Evolutionary conservation across 2,888 invertebrate species (phyloP), one percentile per base, ranked within the genome.

Genomic region (Margaritifera margaritifera): DNA sequence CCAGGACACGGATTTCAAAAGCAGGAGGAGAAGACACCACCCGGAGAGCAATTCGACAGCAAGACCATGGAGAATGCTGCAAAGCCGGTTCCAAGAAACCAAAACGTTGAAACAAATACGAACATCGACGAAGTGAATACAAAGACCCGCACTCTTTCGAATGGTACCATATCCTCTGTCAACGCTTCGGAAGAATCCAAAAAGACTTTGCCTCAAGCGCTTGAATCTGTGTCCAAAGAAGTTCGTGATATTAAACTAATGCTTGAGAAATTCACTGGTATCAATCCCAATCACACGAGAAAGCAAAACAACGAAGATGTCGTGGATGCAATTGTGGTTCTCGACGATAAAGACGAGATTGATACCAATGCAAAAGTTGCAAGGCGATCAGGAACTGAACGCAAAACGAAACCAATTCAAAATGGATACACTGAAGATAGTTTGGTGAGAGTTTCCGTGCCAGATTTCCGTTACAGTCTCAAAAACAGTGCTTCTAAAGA

Each of bases 221-320:
- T 83, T 4, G 69, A 79, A 24, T 71, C 68, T 19, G 63, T 83
- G 61, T 80, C 81, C 19, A 79, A 82, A 18, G 84, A 82, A 59
- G 65, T 84, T 15, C 73, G 79, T 50, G 83, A 81, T 65, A 81
- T 83, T 50, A 84, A 83, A 70, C 60, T 77, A 18, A 74, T 82
- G 69, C 68, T 82, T n/a, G 81, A 81, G 62, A 78, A 78, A 59
- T 74, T 80, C 3, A 79, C 81, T 5, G 83, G 80, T 61, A 75
- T 83, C 22, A 72, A 72, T 27, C 60, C 75, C 1, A 74, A 72
- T 58, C 74, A 74, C 11, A 22, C 19, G 24, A 27, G 15, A 54
- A 24, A 27, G 5, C 20, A n/a, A 8, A 27, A 5, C 11, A 62
- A 61, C 11, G 62, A 67, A 5, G 58, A 60, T 20, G 31, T 19